Percentiles rank a stretch among this genome's conserved stretches.
Conservation (phyloP, 2,113 vertebrate genomes). For the Rhinoderma darwinii region DNA sequence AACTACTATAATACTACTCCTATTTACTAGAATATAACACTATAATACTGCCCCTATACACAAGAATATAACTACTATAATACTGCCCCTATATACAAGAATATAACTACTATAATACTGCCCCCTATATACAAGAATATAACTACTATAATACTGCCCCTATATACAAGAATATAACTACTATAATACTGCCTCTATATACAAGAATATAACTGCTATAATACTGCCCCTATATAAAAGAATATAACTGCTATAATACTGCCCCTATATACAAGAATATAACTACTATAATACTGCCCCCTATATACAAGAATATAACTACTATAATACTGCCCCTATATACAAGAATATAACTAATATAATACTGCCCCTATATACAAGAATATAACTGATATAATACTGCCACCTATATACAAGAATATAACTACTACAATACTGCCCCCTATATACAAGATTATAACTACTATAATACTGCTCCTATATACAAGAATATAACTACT, state of each 20-base stretch:
- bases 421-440: conserved; percentile 5
- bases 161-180: not conserved
- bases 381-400: conserved; percentile 6
- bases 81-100: not conserved
- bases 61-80: conserved; percentile 3
- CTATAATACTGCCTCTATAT: not conserved
- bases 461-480: conserved; percentile 4
- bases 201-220: not conserved
- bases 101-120: conserved; percentile 4
- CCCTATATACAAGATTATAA: not conserved
- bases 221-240: not conserved
- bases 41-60: not conserved
- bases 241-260: not conserved
- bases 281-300: conserved; percentile 1
- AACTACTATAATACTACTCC: not conserved
- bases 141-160: not conserved
- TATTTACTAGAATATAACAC: not conserved
- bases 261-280: not conserved
- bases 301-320: not conserved
- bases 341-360: too few species aligned
- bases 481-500: not conserved
- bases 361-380: conserved; percentile 4
- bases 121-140: not conserved
- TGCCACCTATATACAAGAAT: not conserved
- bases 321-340: not conserved